phyloP scores from a whole-genome alignment of 1,140 invertebrate species.

The Bombus vancouverensis region DNA sequence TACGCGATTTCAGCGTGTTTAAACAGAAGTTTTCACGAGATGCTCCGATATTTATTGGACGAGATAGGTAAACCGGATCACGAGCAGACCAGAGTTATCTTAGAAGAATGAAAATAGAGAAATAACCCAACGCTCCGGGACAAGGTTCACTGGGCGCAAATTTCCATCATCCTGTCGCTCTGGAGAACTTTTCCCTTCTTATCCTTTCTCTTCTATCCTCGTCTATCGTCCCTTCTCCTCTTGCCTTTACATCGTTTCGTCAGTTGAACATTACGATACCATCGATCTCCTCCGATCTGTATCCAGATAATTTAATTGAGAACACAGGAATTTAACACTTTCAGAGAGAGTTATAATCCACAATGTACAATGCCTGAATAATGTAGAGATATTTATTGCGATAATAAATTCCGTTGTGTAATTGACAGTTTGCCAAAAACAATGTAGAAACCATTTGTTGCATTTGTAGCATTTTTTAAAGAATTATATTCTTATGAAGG shows the following conservation, averaged over 20 bases:
- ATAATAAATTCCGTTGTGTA: background rate
- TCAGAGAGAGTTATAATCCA: background rate
- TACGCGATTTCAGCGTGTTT: background rate
- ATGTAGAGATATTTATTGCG: background rate
- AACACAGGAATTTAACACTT: background rate
- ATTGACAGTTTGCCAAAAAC: background rate
- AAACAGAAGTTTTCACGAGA: conserved; percentile 65
- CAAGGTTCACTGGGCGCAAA: conserved; percentile 52
- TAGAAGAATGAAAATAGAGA: conserved; percentile 78
- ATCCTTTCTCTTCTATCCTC: background rate
- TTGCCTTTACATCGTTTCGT: background rate
- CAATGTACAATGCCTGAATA: background rate
- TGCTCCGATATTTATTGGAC: conserved; percentile 78
- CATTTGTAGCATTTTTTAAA: background rate
- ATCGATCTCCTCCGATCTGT: background rate
- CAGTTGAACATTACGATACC: background rate
- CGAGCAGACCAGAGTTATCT: conserved; percentile 69
- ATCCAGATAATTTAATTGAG: background rate
- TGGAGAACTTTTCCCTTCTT: conserved; percentile 26
- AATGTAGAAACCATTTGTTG: background rate
- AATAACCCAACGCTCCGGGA: conserved; percentile 59
- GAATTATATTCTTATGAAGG: background rate
- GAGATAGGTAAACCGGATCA: conserved; percentile 81
- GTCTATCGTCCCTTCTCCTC: background rate
- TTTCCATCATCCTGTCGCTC: conserved; percentile 64